phyloP scores from a whole-genome alignment of 2,113 vertebrate species.

The Heloderma charlesbogerti region DNA sequence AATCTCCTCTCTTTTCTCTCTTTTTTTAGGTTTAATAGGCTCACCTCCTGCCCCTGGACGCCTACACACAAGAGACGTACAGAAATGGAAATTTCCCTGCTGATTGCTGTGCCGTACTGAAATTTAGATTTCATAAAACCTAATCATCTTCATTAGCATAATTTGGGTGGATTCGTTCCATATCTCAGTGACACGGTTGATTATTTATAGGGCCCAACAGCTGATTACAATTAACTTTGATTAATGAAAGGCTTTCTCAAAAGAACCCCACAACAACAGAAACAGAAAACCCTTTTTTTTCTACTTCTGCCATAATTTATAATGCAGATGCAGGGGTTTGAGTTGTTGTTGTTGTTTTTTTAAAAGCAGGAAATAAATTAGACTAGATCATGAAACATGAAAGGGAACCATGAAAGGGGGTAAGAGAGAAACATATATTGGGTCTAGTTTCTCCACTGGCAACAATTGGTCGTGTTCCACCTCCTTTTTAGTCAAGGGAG shows the following conservation, averaged over 20 bases:
- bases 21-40: conserved; percentile 53
- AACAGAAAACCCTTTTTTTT: background rate
- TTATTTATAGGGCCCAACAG: conserved; percentile 74
- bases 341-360: background rate
- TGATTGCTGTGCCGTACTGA: conserved; percentile 61
- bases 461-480: background rate
- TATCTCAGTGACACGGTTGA: conserved; percentile 63
- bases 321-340: conserved; percentile 44
- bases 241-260: conserved; percentile 67
- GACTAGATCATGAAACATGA: conserved; percentile 50
- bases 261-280: conserved; percentile 20
- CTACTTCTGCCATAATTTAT: conserved; percentile 61
- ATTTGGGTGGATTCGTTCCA: conserved; percentile 70
- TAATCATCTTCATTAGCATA: conserved; percentile 69
- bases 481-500: background rate
- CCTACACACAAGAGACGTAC: conserved; percentile 19
- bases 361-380: conserved; percentile 63
- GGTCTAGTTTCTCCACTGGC: background rate
- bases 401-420: conserved; percentile 21
- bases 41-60: conserved; percentile 32
- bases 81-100: conserved; percentile 52
- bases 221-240: conserved; percentile 72
- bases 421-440: conserved; percentile 45
- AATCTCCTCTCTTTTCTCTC: conserved; percentile 25
- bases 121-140: conserved; percentile 68